phyloP scores from a whole-genome alignment of 2,797 vertebrate genomes.

The Gallirallus australis region DNA sequence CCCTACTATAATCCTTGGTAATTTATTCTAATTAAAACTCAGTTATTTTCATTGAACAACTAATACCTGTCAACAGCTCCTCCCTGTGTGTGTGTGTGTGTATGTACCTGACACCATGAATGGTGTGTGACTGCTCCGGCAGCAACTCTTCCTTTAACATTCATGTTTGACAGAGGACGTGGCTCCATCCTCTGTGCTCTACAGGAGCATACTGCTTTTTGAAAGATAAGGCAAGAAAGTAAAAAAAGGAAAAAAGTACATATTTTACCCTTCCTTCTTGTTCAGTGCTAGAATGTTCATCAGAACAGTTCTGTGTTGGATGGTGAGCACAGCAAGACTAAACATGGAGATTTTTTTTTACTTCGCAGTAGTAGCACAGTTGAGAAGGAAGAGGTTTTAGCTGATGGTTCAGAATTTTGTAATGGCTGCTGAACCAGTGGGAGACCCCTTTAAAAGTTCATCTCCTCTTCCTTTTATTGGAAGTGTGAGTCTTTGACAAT shows the following conservation, averaged over 20 bases:
- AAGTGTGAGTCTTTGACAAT: not conserved
- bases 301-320: not conserved
- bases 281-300: not conserved
- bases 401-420: not conserved
- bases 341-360: not conserved
- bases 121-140: too few species aligned
- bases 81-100: too few species aligned
- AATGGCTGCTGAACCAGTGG: not conserved
- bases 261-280: accelerated
- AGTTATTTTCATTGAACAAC: too few species aligned
- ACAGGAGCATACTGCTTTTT: not conserved
- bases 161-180: not conserved
- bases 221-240: not conserved
- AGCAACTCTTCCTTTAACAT: too few species aligned
- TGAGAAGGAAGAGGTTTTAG: not conserved
- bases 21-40: too few species aligned
- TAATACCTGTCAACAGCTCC: too few species aligned
- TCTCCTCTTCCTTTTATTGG: not conserved
- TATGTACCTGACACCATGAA: too few species aligned
- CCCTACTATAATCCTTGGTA: too few species aligned
- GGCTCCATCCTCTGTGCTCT: not conserved
- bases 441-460: not conserved
- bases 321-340: not conserved
- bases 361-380: not conserved
- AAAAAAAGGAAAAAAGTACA: not conserved